These are phyloP conservation scores for Chiloscyllium plagiosum DNA, from an alignment of 2,113 vertebrate genomes.

Conservation along the genomic window DNA sequence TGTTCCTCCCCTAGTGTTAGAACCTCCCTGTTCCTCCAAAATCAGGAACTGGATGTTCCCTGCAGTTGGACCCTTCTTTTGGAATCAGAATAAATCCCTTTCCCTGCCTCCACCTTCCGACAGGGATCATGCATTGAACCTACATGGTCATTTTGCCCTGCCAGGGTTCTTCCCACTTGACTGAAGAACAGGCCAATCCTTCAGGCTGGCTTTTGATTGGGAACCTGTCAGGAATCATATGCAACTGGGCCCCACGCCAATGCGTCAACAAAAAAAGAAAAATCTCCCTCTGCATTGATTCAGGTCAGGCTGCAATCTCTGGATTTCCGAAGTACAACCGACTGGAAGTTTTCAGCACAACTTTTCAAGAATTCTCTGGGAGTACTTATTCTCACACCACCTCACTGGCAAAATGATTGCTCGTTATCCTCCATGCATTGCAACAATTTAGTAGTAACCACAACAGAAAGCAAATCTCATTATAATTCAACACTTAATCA, in stretches of 20 bases:
- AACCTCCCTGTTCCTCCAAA: too few relatives aligned
- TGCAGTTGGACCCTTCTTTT: neutral
- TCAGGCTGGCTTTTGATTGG: neutral
- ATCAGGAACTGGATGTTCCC: too few relatives aligned
- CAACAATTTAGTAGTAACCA: neutral
- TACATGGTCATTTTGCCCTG: too few relatives aligned
- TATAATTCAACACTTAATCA: slow-evolving; percentile 24
- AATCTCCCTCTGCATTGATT: neutral
- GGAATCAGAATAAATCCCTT: neutral
- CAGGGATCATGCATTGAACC: neutral
- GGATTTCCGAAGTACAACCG: neutral
- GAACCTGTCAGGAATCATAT: neutral
- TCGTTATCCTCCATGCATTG: neutral
- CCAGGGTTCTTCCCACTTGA: neutral
- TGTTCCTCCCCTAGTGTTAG: too few relatives aligned
- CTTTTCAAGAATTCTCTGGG: neutral
- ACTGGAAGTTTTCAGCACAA: neutral
- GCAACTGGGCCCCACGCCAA: neutral
- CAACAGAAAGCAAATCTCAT: neutral
- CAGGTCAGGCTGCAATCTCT: too few relatives aligned
- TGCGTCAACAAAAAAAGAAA: neutral
- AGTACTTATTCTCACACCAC: neutral
- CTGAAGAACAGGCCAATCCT: neutral
- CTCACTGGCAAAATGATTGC: neutral
- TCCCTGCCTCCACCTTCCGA: too few relatives aligned